Percentiles rank a stretch among this genome's conserved stretches.
These are phyloP conservation scores for Enteromius mattozi DNA, from an alignment of 2,797 vertebrate genomes.

Conservation along the genomic window DNA sequence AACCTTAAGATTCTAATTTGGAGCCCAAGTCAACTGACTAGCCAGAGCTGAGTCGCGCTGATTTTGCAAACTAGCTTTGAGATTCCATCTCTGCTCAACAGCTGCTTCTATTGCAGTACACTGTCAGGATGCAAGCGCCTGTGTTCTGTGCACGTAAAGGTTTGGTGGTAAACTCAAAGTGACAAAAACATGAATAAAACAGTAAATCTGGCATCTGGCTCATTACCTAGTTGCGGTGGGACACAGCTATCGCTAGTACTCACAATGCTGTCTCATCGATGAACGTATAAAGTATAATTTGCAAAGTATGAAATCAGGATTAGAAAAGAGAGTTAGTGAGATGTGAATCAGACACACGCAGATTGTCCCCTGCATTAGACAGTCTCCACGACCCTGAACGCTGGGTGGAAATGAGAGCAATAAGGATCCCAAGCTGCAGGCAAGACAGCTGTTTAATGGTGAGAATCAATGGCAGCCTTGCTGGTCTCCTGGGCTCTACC, in stretches of 20 bases:
- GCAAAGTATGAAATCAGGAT: neutral
- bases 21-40: neutral
- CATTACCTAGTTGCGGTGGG: neutral
- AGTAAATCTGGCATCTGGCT: neutral
- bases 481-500: constrained; percentile 22
- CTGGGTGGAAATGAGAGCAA: constrained; percentile 21
- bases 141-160: neutral
- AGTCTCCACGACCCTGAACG: neutral
- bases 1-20: neutral
- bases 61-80: neutral
- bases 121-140: neutral
- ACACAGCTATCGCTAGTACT: neutral
- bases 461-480: constrained; percentile 32
- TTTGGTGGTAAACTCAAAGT: constrained; percentile 1
- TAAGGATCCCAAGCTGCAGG: constrained; percentile 24
- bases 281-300: neutral
- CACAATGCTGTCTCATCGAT: neutral
- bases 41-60: neutral
- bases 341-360: neutral
- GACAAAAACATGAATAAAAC: constrained; percentile 10
- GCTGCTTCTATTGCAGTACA: neutral
- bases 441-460: constrained; percentile 43
- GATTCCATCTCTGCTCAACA: neutral
- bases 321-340: neutral
- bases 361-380: neutral